These are phyloP conservation scores for Lithobates sylvaticus DNA, from an alignment of 2,797 vertebrate species.

Conservation along the genomic window DNA sequence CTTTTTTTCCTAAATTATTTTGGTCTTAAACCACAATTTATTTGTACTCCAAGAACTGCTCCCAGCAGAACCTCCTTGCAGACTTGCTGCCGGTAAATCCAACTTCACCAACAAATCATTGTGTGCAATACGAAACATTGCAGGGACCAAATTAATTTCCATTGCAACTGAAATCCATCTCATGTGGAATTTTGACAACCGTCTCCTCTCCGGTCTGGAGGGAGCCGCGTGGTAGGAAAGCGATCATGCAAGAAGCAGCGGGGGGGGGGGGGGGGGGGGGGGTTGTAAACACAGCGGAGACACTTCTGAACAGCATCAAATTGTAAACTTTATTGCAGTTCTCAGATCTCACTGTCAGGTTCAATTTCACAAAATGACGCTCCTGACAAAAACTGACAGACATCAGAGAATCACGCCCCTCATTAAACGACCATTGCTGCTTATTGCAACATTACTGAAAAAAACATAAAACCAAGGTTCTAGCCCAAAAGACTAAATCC, in stretches of 20 bases:
- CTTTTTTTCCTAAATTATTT: neutral
- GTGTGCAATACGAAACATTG: neutral
- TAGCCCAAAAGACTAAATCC: too few relatives aligned
- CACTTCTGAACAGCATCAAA: neutral
- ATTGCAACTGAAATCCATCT: neutral
- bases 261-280: constrained; percentile 1
- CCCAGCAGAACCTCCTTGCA: neutral
- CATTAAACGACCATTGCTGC: too few relatives aligned
- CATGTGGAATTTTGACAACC: constrained; percentile 20
- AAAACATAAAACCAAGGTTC: too few relatives aligned
- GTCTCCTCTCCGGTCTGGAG: neutral
- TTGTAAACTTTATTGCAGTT: neutral
- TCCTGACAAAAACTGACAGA: neutral
- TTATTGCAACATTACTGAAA: too few relatives aligned
- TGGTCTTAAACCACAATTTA: neutral
- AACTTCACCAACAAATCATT: constrained; percentile 9
- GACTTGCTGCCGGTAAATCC: neutral
- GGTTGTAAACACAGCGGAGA: constrained; percentile 4
- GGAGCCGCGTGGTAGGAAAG: neutral
- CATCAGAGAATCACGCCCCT: too few relatives aligned
- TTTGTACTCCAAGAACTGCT: neutral
- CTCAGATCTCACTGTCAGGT: constrained; percentile 10
- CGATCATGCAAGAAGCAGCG: neutral
- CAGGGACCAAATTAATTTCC: neutral
- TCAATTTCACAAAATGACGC: neutral